Conservation (phyloP, 2,797 vertebrate species). For the Phalloptychus januarius region DNA sequence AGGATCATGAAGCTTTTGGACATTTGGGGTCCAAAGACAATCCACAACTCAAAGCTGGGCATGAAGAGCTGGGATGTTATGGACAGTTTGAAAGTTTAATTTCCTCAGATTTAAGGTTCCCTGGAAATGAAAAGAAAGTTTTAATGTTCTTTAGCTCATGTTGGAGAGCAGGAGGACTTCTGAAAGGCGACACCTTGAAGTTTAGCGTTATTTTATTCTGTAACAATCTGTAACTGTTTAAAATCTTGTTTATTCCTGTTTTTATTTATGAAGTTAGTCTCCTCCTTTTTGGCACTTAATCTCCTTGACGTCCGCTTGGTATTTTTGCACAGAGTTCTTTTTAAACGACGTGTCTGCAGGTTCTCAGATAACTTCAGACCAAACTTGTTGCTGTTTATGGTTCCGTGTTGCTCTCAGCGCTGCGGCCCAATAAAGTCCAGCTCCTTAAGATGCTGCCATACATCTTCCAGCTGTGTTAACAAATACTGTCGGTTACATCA, state of each 20-base stretch:
- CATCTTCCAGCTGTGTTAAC: background rate
- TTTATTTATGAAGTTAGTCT: conserved; percentile 80
- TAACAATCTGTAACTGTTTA: conserved; percentile 32
- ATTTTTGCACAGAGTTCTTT: conserved; percentile 78
- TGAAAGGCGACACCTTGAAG: conserved; percentile 24
- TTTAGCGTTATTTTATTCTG: conserved; percentile 41
- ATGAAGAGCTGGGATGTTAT: background rate
- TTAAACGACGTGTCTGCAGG: conserved; percentile 69
- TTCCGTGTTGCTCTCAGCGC: background rate
- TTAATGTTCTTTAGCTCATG: background rate
- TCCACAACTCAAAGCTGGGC: background rate
- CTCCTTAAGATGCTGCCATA: background rate
- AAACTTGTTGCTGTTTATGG: conserved; percentile 44
- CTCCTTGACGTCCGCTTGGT: conserved; percentile 53
- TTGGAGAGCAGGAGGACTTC: conserved; percentile 12
- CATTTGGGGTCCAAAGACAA: background rate
- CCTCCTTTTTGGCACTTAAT: conserved; percentile 74
- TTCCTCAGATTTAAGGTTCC: background rate
- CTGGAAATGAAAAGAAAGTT: background rate
- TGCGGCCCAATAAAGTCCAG: background rate
- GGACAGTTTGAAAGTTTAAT: background rate
- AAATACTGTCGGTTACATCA: background rate
- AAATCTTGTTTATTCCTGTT: conserved; percentile 52
- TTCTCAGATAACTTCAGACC: conserved; percentile 65
- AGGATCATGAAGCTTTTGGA: background rate